phyloP scores from a whole-genome alignment of 2,797 vertebrate species.

The Leptodactylus fallax region DNA sequence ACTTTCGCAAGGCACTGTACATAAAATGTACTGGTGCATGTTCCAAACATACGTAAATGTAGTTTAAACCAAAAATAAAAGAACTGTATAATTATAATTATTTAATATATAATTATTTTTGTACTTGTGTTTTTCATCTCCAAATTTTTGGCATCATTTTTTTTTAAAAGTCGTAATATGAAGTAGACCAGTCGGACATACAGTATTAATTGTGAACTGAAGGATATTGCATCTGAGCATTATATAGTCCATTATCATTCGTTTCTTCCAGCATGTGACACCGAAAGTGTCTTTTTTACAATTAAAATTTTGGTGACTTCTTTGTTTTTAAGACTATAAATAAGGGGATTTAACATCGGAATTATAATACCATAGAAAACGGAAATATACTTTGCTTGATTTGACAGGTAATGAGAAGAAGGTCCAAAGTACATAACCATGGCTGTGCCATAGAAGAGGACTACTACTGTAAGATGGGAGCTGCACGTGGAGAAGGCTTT shows the following conservation, averaged over 20 bases:
- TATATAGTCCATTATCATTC: background rate
- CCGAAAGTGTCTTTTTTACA: background rate
- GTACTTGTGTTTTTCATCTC: too few species aligned
- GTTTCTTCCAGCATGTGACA: background rate
- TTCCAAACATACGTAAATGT: too few species aligned
- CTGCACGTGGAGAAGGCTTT: conserved; percentile 67
- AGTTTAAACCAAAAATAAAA: too few species aligned
- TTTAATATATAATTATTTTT: too few species aligned
- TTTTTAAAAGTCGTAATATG: too few species aligned
- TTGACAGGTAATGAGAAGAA: background rate
- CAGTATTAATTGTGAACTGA: background rate
- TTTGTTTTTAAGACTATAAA: conserved; percentile 69
- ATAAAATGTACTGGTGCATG: too few species aligned
- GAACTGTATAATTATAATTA: too few species aligned
- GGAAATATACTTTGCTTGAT: background rate
- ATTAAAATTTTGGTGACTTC: conserved; percentile 62
- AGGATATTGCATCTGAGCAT: background rate
- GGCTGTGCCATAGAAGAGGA: conserved; percentile 66
- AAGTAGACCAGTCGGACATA: too few species aligned
- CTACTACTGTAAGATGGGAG: conserved; percentile 65
- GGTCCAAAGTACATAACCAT: conserved; percentile 58
- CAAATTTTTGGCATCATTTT: too few species aligned
- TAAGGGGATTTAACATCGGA: conserved; percentile 69
- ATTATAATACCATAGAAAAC: conserved; percentile 60
- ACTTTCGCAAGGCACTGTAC: too few species aligned